A percentile compares a stretch with the other conserved stretches of the same genome.
phyloP scores from a whole-genome alignment of 2,888 invertebrate species.

The Cistogaster globosa region DNA sequence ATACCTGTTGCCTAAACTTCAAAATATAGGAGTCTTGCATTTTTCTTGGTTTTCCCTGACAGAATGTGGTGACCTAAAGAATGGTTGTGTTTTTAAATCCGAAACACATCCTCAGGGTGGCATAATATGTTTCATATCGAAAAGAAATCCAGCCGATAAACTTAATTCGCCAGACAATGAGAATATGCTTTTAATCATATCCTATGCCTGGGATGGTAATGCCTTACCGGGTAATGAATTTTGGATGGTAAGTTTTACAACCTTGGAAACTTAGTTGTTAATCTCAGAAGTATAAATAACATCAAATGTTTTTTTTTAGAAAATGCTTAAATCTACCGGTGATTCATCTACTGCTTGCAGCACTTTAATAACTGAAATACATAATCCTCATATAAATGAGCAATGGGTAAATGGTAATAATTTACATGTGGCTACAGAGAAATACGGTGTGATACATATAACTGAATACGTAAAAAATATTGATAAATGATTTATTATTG shows the following conservation, averaged over 20 bases:
- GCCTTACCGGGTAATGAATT: slow-evolving; percentile 90
- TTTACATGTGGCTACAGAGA: slow-evolving; percentile 83
- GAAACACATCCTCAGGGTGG: slow-evolving; percentile 81
- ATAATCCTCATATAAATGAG: slow-evolving; percentile 84
- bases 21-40: slow-evolving; percentile 86
- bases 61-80: slow-evolving; percentile 83
- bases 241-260: slow-evolving; percentile 84
- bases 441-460: slow-evolving; percentile 80
- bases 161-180: slow-evolving; percentile 78
- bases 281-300: not conserved
- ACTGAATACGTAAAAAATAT: slow-evolving; percentile 76
- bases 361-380: slow-evolving; percentile 85
- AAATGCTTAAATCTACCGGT: slow-evolving; percentile 82
- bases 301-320: slow-evolving; percentile 72
- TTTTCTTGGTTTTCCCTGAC: slow-evolving; percentile 86
- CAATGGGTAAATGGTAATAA: slow-evolving; percentile 84
- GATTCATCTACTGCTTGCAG: slow-evolving; percentile 86
- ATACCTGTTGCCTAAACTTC: slow-evolving; percentile 83
- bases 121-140: slow-evolving; percentile 84
- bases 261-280: not conserved
- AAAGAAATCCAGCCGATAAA: slow-evolving; percentile 85
- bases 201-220: slow-evolving; percentile 90
- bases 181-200: slow-evolving; percentile 85
- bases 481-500: slow-evolving; percentile 17
- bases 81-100: slow-evolving; percentile 81